Conservation (phyloP, 92 coral and sea anemone genomes). For the Parazoanthus swiftii region DNA sequence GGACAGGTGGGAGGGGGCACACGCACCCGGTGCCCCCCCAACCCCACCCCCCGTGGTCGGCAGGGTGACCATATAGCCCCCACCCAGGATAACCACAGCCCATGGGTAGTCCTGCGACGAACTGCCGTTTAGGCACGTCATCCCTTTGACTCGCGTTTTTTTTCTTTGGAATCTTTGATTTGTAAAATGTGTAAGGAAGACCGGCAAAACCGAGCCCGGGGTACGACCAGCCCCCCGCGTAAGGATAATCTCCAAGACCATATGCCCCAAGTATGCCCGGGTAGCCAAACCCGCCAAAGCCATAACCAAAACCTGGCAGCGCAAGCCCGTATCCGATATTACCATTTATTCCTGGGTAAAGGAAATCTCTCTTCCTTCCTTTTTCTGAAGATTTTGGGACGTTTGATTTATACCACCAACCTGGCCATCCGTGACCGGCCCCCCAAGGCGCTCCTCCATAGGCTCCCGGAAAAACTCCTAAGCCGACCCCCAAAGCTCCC, state of each 20-base stretch:
- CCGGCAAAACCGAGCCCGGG: constrained; percentile 28
- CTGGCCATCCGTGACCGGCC: constrained; percentile 83
- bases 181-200: constrained; percentile 47
- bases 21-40: not conserved
- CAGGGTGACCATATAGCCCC: constrained; percentile 87
- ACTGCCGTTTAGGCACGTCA: constrained; percentile 69
- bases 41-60: constrained; percentile 60
- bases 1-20: too few species aligned
- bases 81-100: constrained; percentile 90
- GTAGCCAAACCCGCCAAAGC: constrained; percentile 22
- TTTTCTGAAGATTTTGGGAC: constrained; percentile 42
- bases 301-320: constrained; percentile 42
- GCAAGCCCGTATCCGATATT: constrained; percentile 52
- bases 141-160: constrained; percentile 59
- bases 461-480: constrained; percentile 42
- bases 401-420: constrained; percentile 76
- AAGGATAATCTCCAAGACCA: constrained; percentile 36
- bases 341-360: constrained; percentile 47
- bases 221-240: constrained; percentile 4
- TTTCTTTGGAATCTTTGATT: constrained; percentile 70
- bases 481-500: constrained; percentile 65
- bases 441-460: constrained; percentile 63
- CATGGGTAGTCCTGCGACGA: constrained; percentile 52
- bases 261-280: constrained; percentile 37
- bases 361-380: constrained; percentile 35